phyloP scores from a whole-genome alignment of 2,888 invertebrate species.

The Carabus problematicus region DNA sequence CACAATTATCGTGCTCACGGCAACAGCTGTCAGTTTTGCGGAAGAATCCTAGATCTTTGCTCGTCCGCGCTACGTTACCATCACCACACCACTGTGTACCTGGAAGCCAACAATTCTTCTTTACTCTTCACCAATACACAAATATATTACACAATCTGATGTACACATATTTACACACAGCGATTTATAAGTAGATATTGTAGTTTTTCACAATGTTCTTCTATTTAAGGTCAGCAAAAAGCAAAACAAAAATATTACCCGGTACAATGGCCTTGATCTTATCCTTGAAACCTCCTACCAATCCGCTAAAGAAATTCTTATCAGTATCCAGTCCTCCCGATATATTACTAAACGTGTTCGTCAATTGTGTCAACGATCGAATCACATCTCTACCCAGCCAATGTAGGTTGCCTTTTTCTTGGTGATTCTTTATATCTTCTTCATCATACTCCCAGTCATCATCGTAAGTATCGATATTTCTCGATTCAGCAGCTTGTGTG shows the following conservation, averaged over 20 bases:
- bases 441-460: slow-evolving; percentile 4
- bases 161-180: background rate
- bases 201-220: background rate
- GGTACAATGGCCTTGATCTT: slow-evolving; percentile 66
- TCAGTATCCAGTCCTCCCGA: slow-evolving; percentile 71
- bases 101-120: too few species aligned
- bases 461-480: background rate
- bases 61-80: slow-evolving; percentile 67
- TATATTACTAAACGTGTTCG: slow-evolving; percentile 31
- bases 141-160: background rate
- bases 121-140: too few species aligned
- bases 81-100: slow-evolving; percentile 81
- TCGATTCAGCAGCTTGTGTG: slow-evolving; percentile 2
- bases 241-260: slow-evolving; percentile 55
- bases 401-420: slow-evolving; percentile 40
- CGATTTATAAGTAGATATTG: too few species aligned
- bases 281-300: slow-evolving; percentile 63
- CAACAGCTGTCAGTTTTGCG: slow-evolving; percentile 73
- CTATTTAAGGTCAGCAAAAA: too few species aligned
- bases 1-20: slow-evolving; percentile 73
- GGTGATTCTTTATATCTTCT: slow-evolving; percentile 8
- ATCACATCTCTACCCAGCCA: slow-evolving; percentile 38
- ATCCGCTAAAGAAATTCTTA: slow-evolving; percentile 62
- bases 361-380: slow-evolving; percentile 31
- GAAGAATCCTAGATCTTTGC: slow-evolving; percentile 70